Conservation (phyloP, 1,140 invertebrate species). For the Carposina sasakii region DNA sequence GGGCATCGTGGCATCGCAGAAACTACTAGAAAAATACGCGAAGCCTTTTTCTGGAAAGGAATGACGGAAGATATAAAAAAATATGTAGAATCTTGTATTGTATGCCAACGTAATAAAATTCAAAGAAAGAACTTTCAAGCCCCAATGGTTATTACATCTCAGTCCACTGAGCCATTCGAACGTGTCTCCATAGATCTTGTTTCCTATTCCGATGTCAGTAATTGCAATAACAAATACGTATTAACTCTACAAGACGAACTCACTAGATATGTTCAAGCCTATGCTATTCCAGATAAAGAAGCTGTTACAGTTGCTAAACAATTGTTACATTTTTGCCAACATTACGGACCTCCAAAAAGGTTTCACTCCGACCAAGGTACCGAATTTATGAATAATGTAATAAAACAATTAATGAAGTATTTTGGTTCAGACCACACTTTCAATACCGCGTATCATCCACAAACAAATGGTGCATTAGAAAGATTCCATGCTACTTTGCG, state of each 20-base stretch:
- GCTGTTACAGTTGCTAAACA: slow-evolving; percentile 32
- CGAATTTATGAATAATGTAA: slow-evolving; percentile 43
- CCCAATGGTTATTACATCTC: slow-evolving; percentile 47
- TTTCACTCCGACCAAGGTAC: slow-evolving; percentile 45
- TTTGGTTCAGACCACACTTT: slow-evolving; percentile 38
- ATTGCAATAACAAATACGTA: slow-evolving; percentile 35
- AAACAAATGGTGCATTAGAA: slow-evolving; percentile 43
- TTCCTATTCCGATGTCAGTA: slow-evolving; percentile 35
- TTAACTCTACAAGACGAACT: slow-evolving; percentile 41
- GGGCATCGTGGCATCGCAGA: no score
- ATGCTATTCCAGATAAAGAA: slow-evolving; percentile 34
- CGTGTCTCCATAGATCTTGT: slow-evolving; percentile 42
- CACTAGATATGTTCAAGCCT: slow-evolving; percentile 38
- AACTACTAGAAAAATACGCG: no score
- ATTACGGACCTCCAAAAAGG: slow-evolving; percentile 38
- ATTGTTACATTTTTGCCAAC: no score
- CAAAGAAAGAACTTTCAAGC: slow-evolving; percentile 33
- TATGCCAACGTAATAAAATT: slow-evolving; percentile 49
- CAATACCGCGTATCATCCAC: slow-evolving; percentile 55
- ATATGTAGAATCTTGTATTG: no score
- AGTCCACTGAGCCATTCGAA: slow-evolving; percentile 40
- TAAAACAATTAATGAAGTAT: slow-evolving; percentile 43
- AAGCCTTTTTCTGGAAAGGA: no score
- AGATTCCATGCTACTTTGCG: slow-evolving; percentile 50
- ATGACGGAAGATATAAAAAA: slow-evolving; percentile 44